phyloP scores from a whole-genome alignment of 2,888 invertebrate species.

The Creontiades dilutus region DNA sequence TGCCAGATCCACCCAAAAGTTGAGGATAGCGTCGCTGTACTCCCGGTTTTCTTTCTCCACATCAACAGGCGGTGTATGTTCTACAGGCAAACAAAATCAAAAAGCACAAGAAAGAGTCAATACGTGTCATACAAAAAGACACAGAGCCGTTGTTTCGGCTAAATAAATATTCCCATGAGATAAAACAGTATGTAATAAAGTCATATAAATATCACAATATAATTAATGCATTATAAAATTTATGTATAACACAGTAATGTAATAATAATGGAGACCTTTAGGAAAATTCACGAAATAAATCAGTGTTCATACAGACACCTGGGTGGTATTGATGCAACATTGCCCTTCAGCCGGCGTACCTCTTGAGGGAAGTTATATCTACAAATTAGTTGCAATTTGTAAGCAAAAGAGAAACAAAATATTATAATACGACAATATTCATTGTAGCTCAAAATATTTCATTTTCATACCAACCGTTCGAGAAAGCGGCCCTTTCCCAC shows the following conservation, averaged over 20 bases:
- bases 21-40: constrained; percentile 86
- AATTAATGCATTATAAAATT: constrained; percentile 34
- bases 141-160: background rate
- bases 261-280: constrained; percentile 65
- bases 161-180: constrained; percentile 13
- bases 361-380: constrained; percentile 69
- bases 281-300: constrained; percentile 66
- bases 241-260: constrained; percentile 64
- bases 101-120: constrained; percentile 47
- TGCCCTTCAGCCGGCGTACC: constrained; percentile 58
- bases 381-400: constrained; percentile 70
- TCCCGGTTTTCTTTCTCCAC: constrained; percentile 89
- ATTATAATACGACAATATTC: constrained; percentile 51
- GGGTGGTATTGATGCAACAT: constrained; percentile 59
- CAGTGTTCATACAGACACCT: constrained; percentile 69
- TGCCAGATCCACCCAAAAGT: constrained; percentile 87
- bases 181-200: constrained; percentile 24
- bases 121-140: background rate
- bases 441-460: constrained; percentile 67
- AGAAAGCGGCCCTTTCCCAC: constrained; percentile 43
- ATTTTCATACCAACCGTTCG: constrained; percentile 65
- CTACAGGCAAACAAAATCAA: constrained; percentile 78
- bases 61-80: constrained; percentile 87
- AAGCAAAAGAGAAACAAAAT: constrained; percentile 57
- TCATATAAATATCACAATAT: constrained; percentile 28